Evolutionary conservation across 2,113 vertebrate genomes (phyloP).

Genomic region (Probosciger aterrimus): DNA sequence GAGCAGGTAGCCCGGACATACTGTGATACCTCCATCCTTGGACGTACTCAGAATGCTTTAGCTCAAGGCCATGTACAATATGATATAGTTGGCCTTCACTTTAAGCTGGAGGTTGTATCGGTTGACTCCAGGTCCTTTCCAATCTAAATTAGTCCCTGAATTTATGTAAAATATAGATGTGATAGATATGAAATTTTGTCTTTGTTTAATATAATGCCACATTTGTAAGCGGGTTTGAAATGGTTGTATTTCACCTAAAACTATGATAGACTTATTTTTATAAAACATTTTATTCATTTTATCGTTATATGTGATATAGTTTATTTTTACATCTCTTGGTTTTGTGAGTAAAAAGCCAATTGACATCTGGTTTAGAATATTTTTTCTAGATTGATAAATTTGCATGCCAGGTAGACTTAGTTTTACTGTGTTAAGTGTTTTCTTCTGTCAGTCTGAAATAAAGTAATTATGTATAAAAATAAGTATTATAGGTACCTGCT

Average conservation of each 20-base stretch:
- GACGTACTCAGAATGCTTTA: neutral
- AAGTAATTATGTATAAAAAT: neutral
- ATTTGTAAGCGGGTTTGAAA: neutral
- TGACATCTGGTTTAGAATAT: neutral
- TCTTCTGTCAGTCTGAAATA: neutral
- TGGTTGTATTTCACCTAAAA: neutral
- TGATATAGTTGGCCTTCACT: neutral
- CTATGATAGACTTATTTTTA: neutral
- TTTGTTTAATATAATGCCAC: neutral
- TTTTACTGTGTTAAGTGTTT: neutral
- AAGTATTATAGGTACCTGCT: neutral
- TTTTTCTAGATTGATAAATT: neutral
- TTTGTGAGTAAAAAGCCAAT: neutral
- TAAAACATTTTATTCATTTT: neutral
- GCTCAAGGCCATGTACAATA: neutral
- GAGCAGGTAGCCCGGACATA: neutral
- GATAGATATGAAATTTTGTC: neutral
- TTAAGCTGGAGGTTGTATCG: neutral
- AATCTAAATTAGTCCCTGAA: neutral
- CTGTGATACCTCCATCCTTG: neutral
- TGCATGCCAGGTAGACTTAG: neutral
- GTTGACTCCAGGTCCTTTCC: neutral
- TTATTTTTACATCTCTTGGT: neutral
- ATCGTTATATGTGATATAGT: neutral
- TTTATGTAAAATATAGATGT: neutral